Conservation (phyloP, 37 sponge, comb jelly and placozoan species). For the Beroe forskalii region DNA sequence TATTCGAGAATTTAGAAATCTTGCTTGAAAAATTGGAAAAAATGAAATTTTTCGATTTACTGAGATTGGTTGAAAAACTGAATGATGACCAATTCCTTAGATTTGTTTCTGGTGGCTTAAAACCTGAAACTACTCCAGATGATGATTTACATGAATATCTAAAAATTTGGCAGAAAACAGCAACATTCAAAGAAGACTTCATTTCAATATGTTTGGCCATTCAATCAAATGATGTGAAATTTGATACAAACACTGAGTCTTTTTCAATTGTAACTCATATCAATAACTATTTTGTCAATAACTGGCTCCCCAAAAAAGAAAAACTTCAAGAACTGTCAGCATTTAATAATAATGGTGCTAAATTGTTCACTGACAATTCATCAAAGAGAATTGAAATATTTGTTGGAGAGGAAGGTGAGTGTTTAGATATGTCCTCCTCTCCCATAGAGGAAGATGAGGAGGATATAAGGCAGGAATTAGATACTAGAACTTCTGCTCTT, state of each 20-base stretch:
- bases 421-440: not conserved
- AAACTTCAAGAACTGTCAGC: not conserved
- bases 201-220: not conserved
- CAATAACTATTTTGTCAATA: not conserved
- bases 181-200: not conserved
- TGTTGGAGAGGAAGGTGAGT: not conserved
- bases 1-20: not conserved
- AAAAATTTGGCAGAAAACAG: not conserved
- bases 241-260: not conserved
- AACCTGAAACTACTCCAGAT: not conserved
- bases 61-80: not conserved
- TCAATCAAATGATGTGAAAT: not conserved
- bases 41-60: not conserved
- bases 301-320: slow-evolving; percentile 15
- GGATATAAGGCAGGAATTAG: not conserved
- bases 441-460: not conserved
- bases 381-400: not conserved
- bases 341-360: not conserved
- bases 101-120: not conserved
- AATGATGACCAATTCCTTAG: not conserved
- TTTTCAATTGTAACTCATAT: not conserved
- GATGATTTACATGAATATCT: not conserved
- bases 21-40: not conserved
- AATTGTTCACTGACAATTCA: not conserved
- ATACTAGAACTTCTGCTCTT: slow-evolving; percentile 1